Conservation (phyloP, 2,113 vertebrate species). For the Probosciger aterrimus region DNA sequence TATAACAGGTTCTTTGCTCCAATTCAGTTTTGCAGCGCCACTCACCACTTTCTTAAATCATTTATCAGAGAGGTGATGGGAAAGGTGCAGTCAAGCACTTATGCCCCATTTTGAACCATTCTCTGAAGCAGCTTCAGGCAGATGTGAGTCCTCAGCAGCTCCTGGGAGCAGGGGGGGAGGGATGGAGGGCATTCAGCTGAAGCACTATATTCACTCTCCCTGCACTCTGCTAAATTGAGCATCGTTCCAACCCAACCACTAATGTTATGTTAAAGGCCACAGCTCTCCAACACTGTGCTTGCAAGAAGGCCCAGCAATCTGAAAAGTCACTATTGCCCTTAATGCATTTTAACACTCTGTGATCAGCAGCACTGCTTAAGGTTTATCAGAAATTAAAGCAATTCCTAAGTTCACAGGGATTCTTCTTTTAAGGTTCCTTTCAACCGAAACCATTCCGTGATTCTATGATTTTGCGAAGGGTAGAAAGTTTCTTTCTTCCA, state of each 20-base stretch:
- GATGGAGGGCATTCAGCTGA: fast-evolving
- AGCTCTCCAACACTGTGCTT: neutral
- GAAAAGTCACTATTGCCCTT: neutral
- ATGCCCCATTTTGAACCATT: neutral
- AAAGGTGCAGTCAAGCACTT: neutral
- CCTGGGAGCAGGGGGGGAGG: neutral
- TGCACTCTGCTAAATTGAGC: neutral
- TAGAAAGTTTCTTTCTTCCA: neutral
- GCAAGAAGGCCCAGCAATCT: neutral
- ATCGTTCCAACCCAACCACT: neutral
- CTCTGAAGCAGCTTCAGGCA: neutral
- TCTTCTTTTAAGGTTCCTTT: neutral
- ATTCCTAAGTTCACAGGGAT: neutral
- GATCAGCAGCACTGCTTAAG: neutral
- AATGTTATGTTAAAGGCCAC: neutral
- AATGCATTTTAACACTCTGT: neutral
- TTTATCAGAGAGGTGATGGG: neutral
- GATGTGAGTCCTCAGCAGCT: neutral
- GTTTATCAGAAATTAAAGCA: neutral
- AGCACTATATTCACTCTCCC: neutral
- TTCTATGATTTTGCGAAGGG: neutral
- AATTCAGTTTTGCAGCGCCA: neutral
- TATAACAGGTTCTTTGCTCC: neutral
- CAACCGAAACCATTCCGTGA: neutral
- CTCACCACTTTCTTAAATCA: neutral